Base-by-base conservation (phyloP, 2,888 invertebrate species). In the Diloba caeruleocephala region DNA sequence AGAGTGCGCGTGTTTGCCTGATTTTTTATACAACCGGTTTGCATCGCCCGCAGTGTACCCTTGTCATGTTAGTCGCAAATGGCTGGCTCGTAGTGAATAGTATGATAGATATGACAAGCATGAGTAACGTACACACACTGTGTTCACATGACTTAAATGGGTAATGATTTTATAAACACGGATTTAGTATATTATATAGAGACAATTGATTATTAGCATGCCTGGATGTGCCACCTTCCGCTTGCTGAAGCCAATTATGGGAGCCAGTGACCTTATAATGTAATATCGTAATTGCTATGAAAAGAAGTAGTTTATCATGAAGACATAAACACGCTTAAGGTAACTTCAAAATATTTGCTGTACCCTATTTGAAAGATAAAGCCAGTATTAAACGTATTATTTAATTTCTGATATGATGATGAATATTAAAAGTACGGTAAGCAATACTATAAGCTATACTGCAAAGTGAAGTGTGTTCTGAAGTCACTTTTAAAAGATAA, bases 81-180 rank as follows among this genome's bases (percentile, higher is more conserved):
- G 74, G 65, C 57, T 69, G 68, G 46, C 32, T 71, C 50, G 50
- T 57, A 67, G 66, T 79, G 79, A 80, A 82, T 81, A 67, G 69
- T 66, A 68, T 80, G 80, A 84, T 79, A 78, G 79, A 82, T 79
- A 79, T 82, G 84, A 85, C 79, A 78, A 71, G 73, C 72, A 75
- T 77, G 78, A 81, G 77, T 73, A 76, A 70, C 61, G 55, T 67
- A 53, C 55, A 63, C 50, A 62, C 50, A 69, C 57, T 68, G 63
- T 61, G 69, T 78, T 82, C 79, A 69, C 78, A 76, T 81, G 73
- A 76, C 54, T 63, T 61, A 64, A 48, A 54, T 34, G 43, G 52
- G 43, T 42, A 58, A 54, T 59, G 62, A 59, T 45, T 56, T 61
- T 44, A 57, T 59, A 53, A 50, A 44, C 49, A 46, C 41, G 25